Conservation (phyloP, 2,113 vertebrate genomes). For the Sander vitreus region DNA sequence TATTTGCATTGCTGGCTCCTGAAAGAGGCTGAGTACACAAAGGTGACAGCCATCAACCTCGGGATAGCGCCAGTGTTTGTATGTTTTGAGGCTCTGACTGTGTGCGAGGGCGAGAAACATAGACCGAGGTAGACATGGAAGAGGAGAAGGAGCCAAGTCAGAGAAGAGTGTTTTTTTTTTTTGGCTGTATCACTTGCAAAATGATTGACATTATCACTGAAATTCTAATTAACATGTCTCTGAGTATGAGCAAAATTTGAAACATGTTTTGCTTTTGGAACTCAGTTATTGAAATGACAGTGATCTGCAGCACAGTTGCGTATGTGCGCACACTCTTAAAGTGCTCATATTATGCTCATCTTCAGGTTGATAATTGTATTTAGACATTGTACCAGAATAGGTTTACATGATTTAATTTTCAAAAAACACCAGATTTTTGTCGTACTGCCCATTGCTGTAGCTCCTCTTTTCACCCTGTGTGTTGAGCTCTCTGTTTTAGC, state of each 20-base stretch:
- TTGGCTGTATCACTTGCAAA: slow-evolving; percentile 22
- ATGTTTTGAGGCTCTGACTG: slow-evolving; percentile 41
- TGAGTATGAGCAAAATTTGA: background rate
- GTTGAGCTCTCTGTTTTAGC: too few relatives aligned
- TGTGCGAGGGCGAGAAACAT: slow-evolving; percentile 49
- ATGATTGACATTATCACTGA: slow-evolving; percentile 51
- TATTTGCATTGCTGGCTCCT: slow-evolving; percentile 76
- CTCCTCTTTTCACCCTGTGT: too few relatives aligned
- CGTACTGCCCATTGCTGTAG: too few relatives aligned
- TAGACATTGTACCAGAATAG: too few relatives aligned
- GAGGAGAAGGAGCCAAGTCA: slow-evolving; percentile 12
- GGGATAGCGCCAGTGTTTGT: slow-evolving; percentile 63
- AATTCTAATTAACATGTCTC: slow-evolving; percentile 57
- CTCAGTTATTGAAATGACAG: slow-evolving; percentile 38
- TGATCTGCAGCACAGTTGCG: slow-evolving; percentile 32
- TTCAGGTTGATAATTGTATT: too few relatives aligned
- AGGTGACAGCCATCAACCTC: slow-evolving; percentile 78
- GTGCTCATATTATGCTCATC: background rate
- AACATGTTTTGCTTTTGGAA: slow-evolving; percentile 36
- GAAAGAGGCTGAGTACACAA: slow-evolving; percentile 74
- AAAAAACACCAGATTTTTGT: too few relatives aligned
- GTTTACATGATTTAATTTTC: too few relatives aligned
- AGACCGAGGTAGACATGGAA: slow-evolving; percentile 43
- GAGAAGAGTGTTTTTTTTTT: slow-evolving; percentile 5
- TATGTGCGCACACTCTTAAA: background rate